Evolutionary conservation across 2,888 invertebrate genomes (phyloP), one percentile per base, ranked within the genome.

Genomic region (Drosophila borealis): DNA sequence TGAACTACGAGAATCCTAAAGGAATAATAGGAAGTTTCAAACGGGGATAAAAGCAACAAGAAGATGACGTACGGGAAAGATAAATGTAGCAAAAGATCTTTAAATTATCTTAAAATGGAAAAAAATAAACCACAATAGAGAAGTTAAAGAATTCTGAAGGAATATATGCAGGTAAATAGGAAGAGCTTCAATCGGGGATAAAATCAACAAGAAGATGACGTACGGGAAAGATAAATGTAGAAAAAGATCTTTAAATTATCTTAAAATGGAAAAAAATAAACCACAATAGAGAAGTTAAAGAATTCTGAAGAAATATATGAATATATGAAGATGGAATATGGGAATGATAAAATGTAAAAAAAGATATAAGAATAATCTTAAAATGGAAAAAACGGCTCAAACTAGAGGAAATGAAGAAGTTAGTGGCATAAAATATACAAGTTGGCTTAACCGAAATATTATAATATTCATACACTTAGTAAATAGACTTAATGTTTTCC

Each of bases 401-500:
- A 17, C 5, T 13, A 2, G n/a, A n/a, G 13, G 13, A 14, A 6
- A 17, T 17, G 17, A 17, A 14, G n/a, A 8, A 8, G 14, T 14
- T 1, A 14, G 9, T n/a, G 14, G 2, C 8, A 29, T 29, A 8
- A 6, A 25, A 11, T 4, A 36, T 36, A 36, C 2, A 11, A 36
- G 34, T 11, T 11, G 11, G 1, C 11, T 13, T 11, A 11, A 3
- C 17, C 17, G 17, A 17, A 17, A 17, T 17, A 17, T 17, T 2
- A 17, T 17, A 1, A 17, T 17, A 17, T 17, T 17, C 2, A 1
- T 10, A 34, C 34, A 21, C 21, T 21, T 10, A n/a, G n/a, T 14
- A 51, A 57, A 55, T 48, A 66, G 34, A 17, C 64, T 19, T 25
- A 13, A 53, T 50, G 2, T 67, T 78, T 61, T 78, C 42, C 78